phyloP scores from a whole-genome alignment of 2,797 vertebrate genomes.

The Poeciliopsis turneri region DNA sequence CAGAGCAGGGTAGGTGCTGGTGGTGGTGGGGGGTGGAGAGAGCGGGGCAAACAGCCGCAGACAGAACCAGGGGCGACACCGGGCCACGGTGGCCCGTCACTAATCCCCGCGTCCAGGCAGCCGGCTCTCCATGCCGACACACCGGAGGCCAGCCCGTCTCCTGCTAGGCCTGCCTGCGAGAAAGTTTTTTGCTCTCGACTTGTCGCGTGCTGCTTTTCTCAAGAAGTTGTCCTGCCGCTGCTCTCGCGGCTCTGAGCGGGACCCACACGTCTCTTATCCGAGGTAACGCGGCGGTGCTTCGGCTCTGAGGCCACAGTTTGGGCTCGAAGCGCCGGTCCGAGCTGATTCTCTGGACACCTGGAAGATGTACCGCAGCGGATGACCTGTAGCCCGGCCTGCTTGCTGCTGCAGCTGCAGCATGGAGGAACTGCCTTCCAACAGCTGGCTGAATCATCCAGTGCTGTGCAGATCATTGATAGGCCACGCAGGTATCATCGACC shows the following conservation, averaged over 20 bases:
- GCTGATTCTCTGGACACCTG: conserved; percentile 10
- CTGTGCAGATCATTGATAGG: conserved; percentile 56
- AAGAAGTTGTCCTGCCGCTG: conserved; percentile 31
- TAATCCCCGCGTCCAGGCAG: conserved; percentile 6
- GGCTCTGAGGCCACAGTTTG: conserved; percentile 20
- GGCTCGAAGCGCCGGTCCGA: conserved; percentile 21
- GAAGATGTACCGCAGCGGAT: conserved; percentile 63
- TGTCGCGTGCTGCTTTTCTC: conserved; percentile 52
- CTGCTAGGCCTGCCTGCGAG: conserved; percentile 49
- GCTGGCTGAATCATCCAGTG: conserved; percentile 31
- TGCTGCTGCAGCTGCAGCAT: conserved; percentile 1
- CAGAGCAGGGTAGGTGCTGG: conserved; percentile 1
- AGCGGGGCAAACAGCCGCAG: conserved; percentile 68
- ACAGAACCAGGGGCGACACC: conserved; percentile 67
- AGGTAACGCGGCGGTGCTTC: background rate
- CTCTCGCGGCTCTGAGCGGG: background rate
- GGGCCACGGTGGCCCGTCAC: conserved; percentile 74
- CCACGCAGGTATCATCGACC: conserved; percentile 48
- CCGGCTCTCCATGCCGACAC: conserved; percentile 32
- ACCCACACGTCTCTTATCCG: background rate
- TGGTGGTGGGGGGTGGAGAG: conserved; percentile 56
- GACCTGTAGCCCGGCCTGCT: conserved; percentile 47
- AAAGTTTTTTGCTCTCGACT: conserved; percentile 66
- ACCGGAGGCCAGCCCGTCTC: conserved; percentile 32
- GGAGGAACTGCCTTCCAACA: conserved; percentile 23